Evolutionary conservation across 2,888 invertebrate genomes (phyloP).

Genomic region (Arge pagana): DNA sequence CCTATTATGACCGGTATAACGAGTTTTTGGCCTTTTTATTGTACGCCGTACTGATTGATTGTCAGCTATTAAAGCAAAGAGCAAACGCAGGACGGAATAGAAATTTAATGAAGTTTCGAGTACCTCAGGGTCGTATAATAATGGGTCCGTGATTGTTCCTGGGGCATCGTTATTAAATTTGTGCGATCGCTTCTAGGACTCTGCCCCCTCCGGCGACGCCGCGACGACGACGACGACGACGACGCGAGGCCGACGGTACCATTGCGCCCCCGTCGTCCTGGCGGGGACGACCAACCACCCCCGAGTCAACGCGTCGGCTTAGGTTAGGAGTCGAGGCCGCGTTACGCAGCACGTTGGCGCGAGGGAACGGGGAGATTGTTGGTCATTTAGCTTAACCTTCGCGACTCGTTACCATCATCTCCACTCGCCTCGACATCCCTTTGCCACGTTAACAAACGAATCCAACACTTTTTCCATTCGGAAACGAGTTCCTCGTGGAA

Average conservation of each 20-base stretch:
- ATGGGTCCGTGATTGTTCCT: slow-evolving; percentile 22
- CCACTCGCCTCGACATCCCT: slow-evolving; percentile 11
- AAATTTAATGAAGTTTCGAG: slow-evolving; percentile 52
- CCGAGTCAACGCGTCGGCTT: not conserved
- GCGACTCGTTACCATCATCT: slow-evolving; percentile 58
- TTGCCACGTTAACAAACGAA: too few species aligned
- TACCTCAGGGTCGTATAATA: slow-evolving; percentile 19
- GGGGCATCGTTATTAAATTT: slow-evolving; percentile 21
- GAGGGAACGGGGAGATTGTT: slow-evolving; percentile 27
- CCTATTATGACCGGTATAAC: slow-evolving; percentile 37
- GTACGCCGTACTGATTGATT: slow-evolving; percentile 47
- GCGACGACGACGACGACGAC: not conserved
- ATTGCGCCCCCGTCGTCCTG: not conserved
- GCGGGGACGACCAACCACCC: not conserved
- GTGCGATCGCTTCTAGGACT: slow-evolving; percentile 11
- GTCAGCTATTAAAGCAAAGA: slow-evolving; percentile 41
- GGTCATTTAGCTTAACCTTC: slow-evolving; percentile 59
- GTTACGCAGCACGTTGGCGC: too few species aligned
- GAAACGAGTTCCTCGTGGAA: too few species aligned
- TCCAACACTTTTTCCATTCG: too few species aligned
- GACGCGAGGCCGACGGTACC: not conserved
- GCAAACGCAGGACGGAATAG: slow-evolving; percentile 44
- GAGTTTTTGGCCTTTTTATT: slow-evolving; percentile 47
- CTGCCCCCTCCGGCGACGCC: not conserved
- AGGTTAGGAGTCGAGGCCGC: too few species aligned